Conservation (phyloP, 2,113 vertebrate genomes). For the Podocnemis expansa region DNA sequence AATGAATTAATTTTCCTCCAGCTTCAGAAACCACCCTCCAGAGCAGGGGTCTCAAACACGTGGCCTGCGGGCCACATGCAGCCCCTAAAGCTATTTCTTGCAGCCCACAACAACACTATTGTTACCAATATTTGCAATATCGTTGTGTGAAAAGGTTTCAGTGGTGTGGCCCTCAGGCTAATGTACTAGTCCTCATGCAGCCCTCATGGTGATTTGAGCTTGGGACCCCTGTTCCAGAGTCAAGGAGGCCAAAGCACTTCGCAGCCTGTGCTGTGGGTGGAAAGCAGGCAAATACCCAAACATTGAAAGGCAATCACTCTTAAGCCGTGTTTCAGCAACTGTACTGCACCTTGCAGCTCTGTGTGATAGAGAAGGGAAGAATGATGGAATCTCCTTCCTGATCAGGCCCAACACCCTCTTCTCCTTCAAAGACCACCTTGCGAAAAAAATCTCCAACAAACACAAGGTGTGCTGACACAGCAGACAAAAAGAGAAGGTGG, state of each 20-base stretch:
- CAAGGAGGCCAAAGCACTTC: not conserved
- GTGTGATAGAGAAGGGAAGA: not conserved
- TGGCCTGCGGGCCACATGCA: too few species aligned
- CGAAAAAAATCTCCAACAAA: not conserved
- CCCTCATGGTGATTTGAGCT: too few species aligned
- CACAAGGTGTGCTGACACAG: rapidly evolving
- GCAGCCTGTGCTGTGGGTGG: not conserved
- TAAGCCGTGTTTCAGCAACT: not conserved
- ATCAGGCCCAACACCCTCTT: not conserved
- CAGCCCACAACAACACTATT: too few species aligned
- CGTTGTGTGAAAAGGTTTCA: too few species aligned
- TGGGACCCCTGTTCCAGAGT: too few species aligned
- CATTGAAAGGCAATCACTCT: not conserved
- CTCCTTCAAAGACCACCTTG: not conserved
- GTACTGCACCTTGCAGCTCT: not conserved
- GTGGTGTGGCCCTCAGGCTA: too few species aligned
- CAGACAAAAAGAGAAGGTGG: not conserved
- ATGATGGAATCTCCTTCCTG: not conserved
- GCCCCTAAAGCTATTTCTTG: too few species aligned
- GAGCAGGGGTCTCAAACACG: too few species aligned
- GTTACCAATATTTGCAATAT: too few species aligned
- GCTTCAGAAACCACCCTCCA: not conserved
- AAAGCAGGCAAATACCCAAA: not conserved
- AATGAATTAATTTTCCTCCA: not conserved
- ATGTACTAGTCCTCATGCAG: too few species aligned